Evolutionary conservation across 2,113 vertebrate genomes (phyloP).

Genomic region (Mesocricetus auratus): DNA sequence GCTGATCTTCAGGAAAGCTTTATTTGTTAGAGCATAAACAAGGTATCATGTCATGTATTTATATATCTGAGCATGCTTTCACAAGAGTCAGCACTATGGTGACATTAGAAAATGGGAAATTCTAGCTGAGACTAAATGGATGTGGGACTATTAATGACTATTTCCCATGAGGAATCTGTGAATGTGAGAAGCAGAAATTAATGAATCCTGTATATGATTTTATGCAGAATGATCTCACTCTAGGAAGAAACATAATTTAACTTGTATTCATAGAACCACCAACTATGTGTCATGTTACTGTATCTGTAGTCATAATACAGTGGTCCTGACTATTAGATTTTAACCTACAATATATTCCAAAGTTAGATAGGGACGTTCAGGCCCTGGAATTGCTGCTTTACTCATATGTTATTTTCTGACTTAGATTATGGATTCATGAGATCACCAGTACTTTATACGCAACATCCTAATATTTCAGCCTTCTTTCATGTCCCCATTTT

Average conservation of each 20-base stretch:
- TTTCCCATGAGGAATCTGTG: background rate
- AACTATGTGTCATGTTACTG: background rate
- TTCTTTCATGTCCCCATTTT: background rate
- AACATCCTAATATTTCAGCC: background rate
- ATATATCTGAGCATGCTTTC: background rate
- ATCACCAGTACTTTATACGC: background rate
- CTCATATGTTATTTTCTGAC: background rate
- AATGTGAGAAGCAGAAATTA: background rate
- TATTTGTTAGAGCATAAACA: no score
- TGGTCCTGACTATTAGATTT: background rate
- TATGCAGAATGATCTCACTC: background rate
- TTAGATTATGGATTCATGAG: background rate
- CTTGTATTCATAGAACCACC: background rate
- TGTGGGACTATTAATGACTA: background rate
- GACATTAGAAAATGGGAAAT: background rate
- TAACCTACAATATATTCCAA: background rate
- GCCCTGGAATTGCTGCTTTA: background rate
- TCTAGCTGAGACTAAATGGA: background rate
- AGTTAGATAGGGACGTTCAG: background rate
- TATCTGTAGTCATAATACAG: rapidly evolving
- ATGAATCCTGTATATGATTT: background rate
- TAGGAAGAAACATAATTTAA: background rate
- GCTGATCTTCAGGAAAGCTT: no score
- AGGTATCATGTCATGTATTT: no score
- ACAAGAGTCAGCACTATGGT: background rate